Percentiles rank a stretch among this genome's conserved stretches.
Conservation (phyloP, 2,888 invertebrate genomes). For the Pammene fasciana region DNA sequence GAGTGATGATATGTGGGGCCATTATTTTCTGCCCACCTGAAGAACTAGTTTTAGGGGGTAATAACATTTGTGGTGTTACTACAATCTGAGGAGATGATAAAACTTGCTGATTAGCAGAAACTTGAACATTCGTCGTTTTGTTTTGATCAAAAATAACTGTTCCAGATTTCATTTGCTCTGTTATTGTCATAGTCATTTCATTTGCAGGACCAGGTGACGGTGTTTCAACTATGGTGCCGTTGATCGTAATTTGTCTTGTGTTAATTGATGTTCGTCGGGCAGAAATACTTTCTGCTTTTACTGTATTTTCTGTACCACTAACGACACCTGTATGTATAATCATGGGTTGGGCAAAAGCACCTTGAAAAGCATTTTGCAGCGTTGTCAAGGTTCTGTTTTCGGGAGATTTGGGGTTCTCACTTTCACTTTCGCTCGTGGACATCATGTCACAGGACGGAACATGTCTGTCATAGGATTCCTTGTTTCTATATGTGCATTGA, state of each 20-base stretch:
- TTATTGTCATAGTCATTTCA: constrained; percentile 80
- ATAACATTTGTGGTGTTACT: constrained; percentile 78
- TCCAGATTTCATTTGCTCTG: constrained; percentile 79
- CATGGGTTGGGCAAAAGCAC: constrained; percentile 79
- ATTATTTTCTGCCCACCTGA: constrained; percentile 72
- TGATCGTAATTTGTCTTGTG: constrained; percentile 80
- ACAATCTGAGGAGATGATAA: constrained; percentile 80
- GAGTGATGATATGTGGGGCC: constrained; percentile 75
- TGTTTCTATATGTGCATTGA: constrained; percentile 92
- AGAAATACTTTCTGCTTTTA: constrained; percentile 79
- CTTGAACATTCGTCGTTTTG: constrained; percentile 76
- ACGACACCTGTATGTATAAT: constrained; percentile 78
- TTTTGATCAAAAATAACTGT: constrained; percentile 78
- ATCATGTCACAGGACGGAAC: constrained; percentile 90
- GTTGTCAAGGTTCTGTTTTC: constrained; percentile 80
- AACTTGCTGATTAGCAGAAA: constrained; percentile 75
- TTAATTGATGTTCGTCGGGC: constrained; percentile 79
- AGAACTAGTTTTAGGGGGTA: constrained; percentile 75
- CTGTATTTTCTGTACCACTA: constrained; percentile 73
- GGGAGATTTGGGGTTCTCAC: constrained; percentile 85
- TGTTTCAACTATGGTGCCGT: constrained; percentile 81
- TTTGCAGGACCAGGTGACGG: constrained; percentile 79
- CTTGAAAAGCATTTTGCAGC: constrained; percentile 79
- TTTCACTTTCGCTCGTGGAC: constrained; percentile 92
- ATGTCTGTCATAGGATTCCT: constrained; percentile 91